Base-by-base conservation (phyloP, 2,113 vertebrate species). In the Orthonyx spaldingii region DNA sequence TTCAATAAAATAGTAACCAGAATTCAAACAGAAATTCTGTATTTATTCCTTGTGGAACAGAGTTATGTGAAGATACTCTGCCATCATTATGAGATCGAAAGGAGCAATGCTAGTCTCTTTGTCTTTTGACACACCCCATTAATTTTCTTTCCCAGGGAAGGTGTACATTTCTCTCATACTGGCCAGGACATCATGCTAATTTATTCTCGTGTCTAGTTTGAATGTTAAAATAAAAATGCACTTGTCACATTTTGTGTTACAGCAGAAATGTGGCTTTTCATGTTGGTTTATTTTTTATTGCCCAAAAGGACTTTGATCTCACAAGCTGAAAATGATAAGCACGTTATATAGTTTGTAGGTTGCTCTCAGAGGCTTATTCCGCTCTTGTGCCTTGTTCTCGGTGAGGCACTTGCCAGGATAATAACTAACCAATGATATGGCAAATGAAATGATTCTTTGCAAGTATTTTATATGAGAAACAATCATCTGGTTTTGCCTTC, bases 301-400 rank as follows among this genome's bases (percentile, higher is more conserved):
- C 92, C 88, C 46, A 41, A 71, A 89, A 53, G 96, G 88, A 97
- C 96, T 97, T 97, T 84, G 96, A 60, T 94, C 96, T 60, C 76
- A 18, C 18, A 70, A 47, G 11, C 56, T 80, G 75, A 35, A 53
- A 42, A 70, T 7, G 84, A 92, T 94, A 90, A 88, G 64, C 90
- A 9, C 0, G 0, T 52, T 77, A 49, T 61, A 77, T 86, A 87
- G 5, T 20, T 37, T 5, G 27, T 68, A 70, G 13, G 12, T 76
- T 87, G 57, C 46, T 80, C 41, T 79, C 26, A 30, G 33, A 70
- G 26, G 30, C 47, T 90, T 60, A 70, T 41, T 72, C 21, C 32
- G n/a, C 10, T 37, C 76, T 56, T 89, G 32, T 44, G 35, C 35
- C 32, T 49, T 41, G 12, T 41, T 70, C 52, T 92, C 21, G 19